Percentiles rank a stretch among this genome's conserved stretches.
These are phyloP conservation scores for Drosophila melanogaster DNA, from an alignment of 1,140 invertebrate genomes.

Conservation along the genomic window DNA sequence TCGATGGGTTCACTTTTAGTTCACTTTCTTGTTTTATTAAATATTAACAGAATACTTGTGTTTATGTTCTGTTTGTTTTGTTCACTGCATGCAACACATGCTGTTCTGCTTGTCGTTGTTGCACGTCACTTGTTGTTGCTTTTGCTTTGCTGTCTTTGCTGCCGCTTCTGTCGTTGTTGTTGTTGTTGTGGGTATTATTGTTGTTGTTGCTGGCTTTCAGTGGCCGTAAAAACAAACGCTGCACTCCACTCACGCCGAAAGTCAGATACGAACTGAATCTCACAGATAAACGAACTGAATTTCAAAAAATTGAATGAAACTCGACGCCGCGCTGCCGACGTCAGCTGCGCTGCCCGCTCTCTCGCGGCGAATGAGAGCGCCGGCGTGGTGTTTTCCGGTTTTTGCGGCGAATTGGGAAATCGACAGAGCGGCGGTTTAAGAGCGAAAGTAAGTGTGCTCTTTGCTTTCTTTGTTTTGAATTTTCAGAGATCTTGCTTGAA, in stretches of 20 bases:
- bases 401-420: conserved; percentile 59
- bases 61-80: conserved; percentile 22
- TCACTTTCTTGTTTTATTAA: conserved; percentile 14
- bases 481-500: background rate
- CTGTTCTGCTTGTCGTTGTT: conserved; percentile 30
- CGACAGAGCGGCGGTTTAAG: conserved; percentile 1
- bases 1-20: background rate
- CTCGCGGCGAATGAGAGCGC: conserved; percentile 17
- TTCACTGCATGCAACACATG: conserved; percentile 69
- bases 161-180: conserved; percentile 25
- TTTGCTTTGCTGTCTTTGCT: conserved; percentile 20
- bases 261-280: conserved; percentile 61
- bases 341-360: conserved; percentile 7
- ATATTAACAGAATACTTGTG: conserved; percentile 14
- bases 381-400: conserved; percentile 53
- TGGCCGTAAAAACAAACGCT: conserved; percentile 64
- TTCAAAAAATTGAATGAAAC: conserved; percentile 70
- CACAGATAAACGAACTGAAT: conserved; percentile 38
- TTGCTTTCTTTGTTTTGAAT: background rate
- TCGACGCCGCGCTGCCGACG: conserved; percentile 57
- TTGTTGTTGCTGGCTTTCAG: conserved; percentile 28
- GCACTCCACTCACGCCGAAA: conserved; percentile 81
- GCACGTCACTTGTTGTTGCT: conserved; percentile 40
- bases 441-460: background rate
- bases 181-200: conserved; percentile 32